These are phyloP conservation scores for Aphodius granarius DNA, from an alignment of 2,888 invertebrate genomes.

Conservation along the genomic window DNA sequence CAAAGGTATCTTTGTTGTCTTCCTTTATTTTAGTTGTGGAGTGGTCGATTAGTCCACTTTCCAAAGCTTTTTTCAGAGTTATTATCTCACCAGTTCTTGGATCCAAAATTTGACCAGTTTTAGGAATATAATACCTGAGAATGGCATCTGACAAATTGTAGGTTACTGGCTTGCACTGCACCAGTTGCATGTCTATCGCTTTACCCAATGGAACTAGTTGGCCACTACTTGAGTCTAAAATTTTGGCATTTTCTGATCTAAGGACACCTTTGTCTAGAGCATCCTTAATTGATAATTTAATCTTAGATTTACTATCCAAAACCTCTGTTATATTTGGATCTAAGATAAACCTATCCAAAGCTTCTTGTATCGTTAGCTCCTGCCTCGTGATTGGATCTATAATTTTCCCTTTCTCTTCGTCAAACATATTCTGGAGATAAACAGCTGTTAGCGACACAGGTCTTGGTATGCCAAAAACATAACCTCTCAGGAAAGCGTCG, in stretches of 20 bases:
- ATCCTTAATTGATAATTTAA: constrained; percentile 72
- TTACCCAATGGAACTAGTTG: constrained; percentile 69
- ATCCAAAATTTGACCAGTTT: constrained; percentile 74
- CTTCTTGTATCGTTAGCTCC: constrained; percentile 72
- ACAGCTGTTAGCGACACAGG: constrained; percentile 80
- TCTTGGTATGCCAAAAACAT: constrained; percentile 67
- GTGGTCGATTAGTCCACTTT: constrained; percentile 71
- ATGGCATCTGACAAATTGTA: constrained; percentile 75
- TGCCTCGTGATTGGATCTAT: constrained; percentile 73
- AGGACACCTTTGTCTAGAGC: constrained; percentile 72
- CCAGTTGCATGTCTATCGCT: constrained; percentile 69
- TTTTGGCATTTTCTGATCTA: constrained; percentile 69
- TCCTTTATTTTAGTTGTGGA: constrained; percentile 74
- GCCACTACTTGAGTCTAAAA: constrained; percentile 73
- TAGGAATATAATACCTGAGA: constrained; percentile 75
- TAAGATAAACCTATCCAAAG: constrained; percentile 76
- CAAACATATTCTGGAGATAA: constrained; percentile 70
- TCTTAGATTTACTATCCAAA: constrained; percentile 73
- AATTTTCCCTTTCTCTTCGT: constrained; percentile 69
- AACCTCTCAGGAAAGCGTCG: constrained; percentile 70
- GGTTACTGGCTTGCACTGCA: constrained; percentile 68
- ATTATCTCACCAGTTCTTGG: constrained; percentile 75
- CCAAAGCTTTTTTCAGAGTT: constrained; percentile 75
- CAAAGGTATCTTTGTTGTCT: constrained; percentile 65
- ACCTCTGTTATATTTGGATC: constrained; percentile 81